Conservation (phyloP, 1,140 invertebrate genomes). For the Psilanteris sp. region DNA sequence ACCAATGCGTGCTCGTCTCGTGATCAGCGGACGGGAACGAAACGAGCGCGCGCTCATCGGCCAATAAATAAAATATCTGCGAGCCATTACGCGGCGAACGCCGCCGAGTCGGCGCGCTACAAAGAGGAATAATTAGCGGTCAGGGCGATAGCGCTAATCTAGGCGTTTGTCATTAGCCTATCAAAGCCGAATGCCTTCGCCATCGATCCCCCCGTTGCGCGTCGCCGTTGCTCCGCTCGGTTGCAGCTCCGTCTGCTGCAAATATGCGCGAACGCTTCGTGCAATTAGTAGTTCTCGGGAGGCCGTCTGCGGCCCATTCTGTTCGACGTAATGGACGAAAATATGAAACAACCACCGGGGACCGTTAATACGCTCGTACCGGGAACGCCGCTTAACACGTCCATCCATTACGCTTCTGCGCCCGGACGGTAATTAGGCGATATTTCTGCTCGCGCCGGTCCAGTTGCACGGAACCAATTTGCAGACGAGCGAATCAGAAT, state of each 20-base stretch:
- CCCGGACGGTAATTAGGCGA: constrained; percentile 19
- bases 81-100: constrained; percentile 69
- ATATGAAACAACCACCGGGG: constrained; percentile 38
- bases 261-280: constrained; percentile 70
- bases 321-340: constrained; percentile 41
- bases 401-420: constrained; percentile 34
- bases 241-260: constrained; percentile 59
- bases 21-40: constrained; percentile 28
- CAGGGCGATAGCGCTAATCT: constrained; percentile 77
- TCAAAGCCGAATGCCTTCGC: constrained; percentile 73
- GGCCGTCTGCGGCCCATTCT: constrained; percentile 59
- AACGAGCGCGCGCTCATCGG: constrained; percentile 32
- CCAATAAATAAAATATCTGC: constrained; percentile 71
- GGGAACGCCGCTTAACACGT: constrained; percentile 17
- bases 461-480: too few species aligned
- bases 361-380: constrained; percentile 34
- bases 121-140: constrained; percentile 79
- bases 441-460: too few species aligned
- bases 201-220: constrained; percentile 54
- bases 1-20: constrained; percentile 22
- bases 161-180: constrained; percentile 80
- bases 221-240: constrained; percentile 31
- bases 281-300: constrained; percentile 74
- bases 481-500: too few species aligned
- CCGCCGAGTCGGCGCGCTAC: constrained; percentile 68